These are phyloP conservation scores for Sceloporus undulatus DNA, from an alignment of 2,113 vertebrate genomes.

Conservation along the genomic window DNA sequence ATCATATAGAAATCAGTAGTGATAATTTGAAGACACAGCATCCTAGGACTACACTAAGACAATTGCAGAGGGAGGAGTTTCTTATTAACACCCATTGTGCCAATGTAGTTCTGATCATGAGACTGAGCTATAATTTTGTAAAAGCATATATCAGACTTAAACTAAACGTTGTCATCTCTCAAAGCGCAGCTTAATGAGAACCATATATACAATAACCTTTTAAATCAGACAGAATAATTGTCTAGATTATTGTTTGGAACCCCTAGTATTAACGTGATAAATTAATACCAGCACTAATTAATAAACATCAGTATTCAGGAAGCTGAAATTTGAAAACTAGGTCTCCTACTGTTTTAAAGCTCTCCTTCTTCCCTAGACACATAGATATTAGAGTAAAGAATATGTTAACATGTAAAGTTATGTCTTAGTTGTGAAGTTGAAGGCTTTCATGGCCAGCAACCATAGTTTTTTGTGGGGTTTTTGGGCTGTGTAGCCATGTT, in stretches of 20 bases:
- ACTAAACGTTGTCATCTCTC: constrained; percentile 28
- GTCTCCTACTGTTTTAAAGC: constrained; percentile 37
- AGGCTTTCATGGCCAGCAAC: too few relatives aligned
- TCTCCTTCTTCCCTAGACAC: neutral
- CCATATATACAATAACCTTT: neutral
- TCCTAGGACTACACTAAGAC: constrained; percentile 12
- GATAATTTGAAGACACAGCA: constrained; percentile 16
- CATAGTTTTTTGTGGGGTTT: too few relatives aligned
- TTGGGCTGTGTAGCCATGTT: too few relatives aligned
- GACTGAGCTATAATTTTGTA: constrained; percentile 28
- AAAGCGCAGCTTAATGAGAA: neutral
- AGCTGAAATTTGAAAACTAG: neutral
- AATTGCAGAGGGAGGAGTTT: constrained; percentile 19
- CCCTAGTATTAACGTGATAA: rapidly evolving
- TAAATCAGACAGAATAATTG: constrained; percentile 10
- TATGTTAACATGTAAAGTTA: constrained; percentile 1
- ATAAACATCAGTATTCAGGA: neutral
- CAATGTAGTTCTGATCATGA: constrained; percentile 10
- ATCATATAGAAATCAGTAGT: constrained; percentile 10
- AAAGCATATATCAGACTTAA: neutral
- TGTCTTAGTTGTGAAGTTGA: neutral
- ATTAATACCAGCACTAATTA: constrained; percentile 42
- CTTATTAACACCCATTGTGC: constrained; percentile 32
- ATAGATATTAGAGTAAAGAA: constrained; percentile 1
- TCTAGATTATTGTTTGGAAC: neutral